phyloP scores from a whole-genome alignment of 2,797 vertebrate species.

The Squalus acanthias region DNA sequence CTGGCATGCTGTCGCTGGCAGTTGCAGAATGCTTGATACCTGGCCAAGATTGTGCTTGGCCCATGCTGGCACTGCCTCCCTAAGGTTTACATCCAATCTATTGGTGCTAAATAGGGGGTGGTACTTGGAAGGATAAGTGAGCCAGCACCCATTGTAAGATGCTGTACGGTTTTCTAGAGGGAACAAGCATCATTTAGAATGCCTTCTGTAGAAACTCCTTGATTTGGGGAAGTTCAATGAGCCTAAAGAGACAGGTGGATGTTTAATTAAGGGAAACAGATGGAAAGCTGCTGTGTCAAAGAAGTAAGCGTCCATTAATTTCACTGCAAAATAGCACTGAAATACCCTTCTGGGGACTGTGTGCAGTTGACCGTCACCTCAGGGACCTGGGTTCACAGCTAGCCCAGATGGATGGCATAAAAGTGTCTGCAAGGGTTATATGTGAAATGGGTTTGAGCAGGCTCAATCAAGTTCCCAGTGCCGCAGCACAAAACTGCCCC shows the following conservation, averaged over 20 bases:
- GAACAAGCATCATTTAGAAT: neutral
- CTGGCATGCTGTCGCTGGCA: neutral
- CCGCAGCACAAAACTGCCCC: neutral
- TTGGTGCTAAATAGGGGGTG: neutral
- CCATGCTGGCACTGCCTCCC: neutral
- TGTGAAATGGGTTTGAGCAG: neutral
- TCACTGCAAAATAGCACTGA: neutral
- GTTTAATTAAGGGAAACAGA: neutral
- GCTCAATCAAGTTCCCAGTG: neutral
- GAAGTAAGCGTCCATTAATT: slow-evolving; percentile 18
- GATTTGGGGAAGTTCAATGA: neutral
- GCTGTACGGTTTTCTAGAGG: neutral
- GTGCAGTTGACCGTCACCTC: neutral
- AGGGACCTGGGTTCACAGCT: neutral
- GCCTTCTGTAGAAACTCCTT: neutral
- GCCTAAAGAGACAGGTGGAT: neutral
- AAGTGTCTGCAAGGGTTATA: neutral
- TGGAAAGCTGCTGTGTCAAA: neutral
- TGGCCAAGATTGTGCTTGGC: neutral
- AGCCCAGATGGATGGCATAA: neutral
- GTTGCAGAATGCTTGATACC: neutral
- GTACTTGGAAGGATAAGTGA: neutral
- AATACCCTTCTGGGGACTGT: neutral
- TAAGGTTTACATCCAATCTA: neutral
- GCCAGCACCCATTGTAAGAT: neutral